Conservation (phyloP, 2,888 invertebrate species). For the Drosophila nigricruria region DNA sequence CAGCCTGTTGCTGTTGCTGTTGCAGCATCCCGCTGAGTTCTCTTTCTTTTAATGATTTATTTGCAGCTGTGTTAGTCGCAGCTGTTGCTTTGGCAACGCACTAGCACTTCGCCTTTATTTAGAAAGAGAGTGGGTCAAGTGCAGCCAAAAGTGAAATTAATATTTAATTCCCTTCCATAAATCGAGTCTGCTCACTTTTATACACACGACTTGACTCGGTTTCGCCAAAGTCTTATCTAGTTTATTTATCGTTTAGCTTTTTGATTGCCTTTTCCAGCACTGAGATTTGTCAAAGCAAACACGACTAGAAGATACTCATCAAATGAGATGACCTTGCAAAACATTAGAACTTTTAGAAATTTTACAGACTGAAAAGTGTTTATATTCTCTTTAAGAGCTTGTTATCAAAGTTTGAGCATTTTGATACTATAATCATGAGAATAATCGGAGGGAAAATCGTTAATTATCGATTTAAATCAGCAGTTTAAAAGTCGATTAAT, state of each 20-base stretch:
- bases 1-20: slow-evolving; percentile 22
- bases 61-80: slow-evolving; percentile 34
- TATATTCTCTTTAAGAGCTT: too few relatives aligned
- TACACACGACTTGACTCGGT: background rate
- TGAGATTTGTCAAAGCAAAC: background rate
- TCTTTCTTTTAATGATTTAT: slow-evolving; percentile 76
- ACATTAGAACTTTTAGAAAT: too few relatives aligned
- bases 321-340: background rate
- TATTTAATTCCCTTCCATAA: slow-evolving; percentile 56
- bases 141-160: slow-evolving; percentile 81
- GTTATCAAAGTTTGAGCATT: too few relatives aligned
- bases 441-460: too few relatives aligned
- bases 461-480: too few relatives aligned
- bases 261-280: background rate
- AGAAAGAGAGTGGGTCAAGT: slow-evolving; percentile 78
- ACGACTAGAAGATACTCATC: background rate
- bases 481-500: too few relatives aligned
- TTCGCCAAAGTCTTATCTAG: background rate
- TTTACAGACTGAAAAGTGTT: too few relatives aligned
- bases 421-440: too few relatives aligned
- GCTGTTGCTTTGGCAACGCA: slow-evolving; percentile 24
- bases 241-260: background rate
- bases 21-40: slow-evolving; percentile 71
- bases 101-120: slow-evolving; percentile 44
- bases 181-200: slow-evolving; percentile 5